A percentile compares a stretch with the other conserved stretches of the same genome.
Conservation (phyloP, 2,888 invertebrate species). For the Stenurella melanura region DNA sequence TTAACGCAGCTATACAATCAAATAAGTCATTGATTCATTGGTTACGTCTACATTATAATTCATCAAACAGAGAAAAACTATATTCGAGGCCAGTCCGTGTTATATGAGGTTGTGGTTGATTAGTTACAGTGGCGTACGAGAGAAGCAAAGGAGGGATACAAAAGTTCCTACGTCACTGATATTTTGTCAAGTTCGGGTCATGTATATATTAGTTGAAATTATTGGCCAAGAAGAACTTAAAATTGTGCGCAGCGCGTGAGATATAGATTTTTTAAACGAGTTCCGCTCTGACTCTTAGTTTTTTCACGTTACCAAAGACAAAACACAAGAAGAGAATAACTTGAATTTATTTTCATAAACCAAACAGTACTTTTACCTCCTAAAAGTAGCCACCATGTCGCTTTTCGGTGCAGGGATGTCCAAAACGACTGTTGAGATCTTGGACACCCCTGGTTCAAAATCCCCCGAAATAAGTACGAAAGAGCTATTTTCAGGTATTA, state of each 20-base stretch:
- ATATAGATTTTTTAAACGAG: slow-evolving; percentile 25
- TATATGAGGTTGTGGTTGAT: slow-evolving; percentile 43
- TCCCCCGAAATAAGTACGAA: not conserved
- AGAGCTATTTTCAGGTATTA: not conserved
- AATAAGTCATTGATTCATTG: not conserved
- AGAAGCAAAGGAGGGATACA: slow-evolving; percentile 10
- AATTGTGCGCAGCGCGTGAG: slow-evolving; percentile 1
- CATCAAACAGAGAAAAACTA: not conserved
- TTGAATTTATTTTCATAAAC: not conserved
- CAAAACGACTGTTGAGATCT: not conserved
- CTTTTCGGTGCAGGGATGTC: not conserved
- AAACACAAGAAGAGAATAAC: not conserved
- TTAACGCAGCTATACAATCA: not conserved
- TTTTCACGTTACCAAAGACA: slow-evolving; percentile 7
- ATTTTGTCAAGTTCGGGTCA: slow-evolving; percentile 9
- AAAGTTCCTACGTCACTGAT: slow-evolving; percentile 32
- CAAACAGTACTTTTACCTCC: not conserved
- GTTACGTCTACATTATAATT: not conserved
- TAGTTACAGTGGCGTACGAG: slow-evolving; percentile 38
- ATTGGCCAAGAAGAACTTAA: slow-evolving; percentile 16
- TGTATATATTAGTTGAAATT: slow-evolving; percentile 38
- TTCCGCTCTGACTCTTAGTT: not conserved
- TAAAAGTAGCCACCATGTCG: not conserved
- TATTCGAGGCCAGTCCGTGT: slow-evolving; percentile 10
- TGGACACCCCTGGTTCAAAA: slow-evolving; percentile 10